A percentile compares a stretch with the other conserved stretches of the same genome.
phyloP scores from a whole-genome alignment of 2,797 vertebrate species.

The Alca torda region DNA sequence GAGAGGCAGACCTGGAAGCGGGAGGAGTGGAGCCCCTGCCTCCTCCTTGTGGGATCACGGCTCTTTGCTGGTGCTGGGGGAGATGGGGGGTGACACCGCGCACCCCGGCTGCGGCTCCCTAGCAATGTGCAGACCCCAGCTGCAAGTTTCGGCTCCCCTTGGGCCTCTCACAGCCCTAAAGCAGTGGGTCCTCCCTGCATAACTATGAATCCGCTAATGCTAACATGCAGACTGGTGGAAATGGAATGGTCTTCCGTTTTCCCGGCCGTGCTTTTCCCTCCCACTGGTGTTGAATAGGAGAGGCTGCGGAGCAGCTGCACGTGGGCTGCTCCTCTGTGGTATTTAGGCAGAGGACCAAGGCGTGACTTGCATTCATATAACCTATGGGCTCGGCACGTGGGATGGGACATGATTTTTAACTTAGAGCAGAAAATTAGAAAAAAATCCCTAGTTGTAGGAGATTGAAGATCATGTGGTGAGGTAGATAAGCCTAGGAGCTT shows the following conservation, averaged over 20 bases:
- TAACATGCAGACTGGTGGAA: not conserved
- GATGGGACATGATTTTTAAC: not conserved
- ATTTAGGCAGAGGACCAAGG: not conserved
- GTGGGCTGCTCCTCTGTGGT: not conserved
- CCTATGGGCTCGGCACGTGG: not conserved
- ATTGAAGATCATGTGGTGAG: not conserved
- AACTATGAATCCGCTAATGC: accelerated
- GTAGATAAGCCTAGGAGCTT: not conserved
- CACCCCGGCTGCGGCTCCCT: accelerated
- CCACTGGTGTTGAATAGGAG: not conserved
- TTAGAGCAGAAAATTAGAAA: not conserved
- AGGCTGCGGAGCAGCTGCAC: not conserved
- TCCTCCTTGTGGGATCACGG: not conserved
- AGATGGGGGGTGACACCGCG: not conserved
- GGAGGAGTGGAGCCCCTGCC: not conserved
- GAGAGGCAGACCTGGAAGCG: not conserved
- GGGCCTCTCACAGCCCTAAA: not conserved
- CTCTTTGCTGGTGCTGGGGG: not conserved
- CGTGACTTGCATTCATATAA: not conserved
- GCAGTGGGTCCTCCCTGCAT: not conserved
- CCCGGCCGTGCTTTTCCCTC: not conserved
- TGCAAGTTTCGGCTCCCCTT: not conserved
- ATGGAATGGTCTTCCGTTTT: not conserved
- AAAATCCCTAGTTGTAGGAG: not conserved
- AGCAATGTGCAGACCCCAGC: not conserved